Conservation (phyloP, 23 tunicate genomes). For the Ciona savignyi region DNA sequence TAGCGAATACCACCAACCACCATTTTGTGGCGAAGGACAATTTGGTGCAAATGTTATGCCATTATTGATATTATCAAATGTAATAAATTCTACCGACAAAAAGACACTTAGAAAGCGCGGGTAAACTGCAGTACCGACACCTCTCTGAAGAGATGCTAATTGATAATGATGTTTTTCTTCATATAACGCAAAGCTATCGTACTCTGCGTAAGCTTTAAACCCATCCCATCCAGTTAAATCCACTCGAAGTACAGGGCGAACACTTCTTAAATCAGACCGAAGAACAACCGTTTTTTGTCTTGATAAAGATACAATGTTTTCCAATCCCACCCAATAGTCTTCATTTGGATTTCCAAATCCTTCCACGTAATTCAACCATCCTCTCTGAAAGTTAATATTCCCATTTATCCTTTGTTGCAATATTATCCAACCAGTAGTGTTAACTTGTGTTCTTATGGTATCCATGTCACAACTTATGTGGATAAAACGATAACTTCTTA, state of each 20-base stretch:
- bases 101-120: not conserved
- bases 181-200: not conserved
- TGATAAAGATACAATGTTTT: not conserved
- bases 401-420: not conserved
- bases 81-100: not conserved
- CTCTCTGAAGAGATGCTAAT: not conserved
- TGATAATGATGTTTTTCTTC: not conserved
- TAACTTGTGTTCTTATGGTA: not conserved
- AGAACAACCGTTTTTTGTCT: not conserved
- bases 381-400: not conserved
- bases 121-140: not conserved
- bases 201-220: not conserved
- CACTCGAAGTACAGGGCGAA: not conserved
- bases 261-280: not conserved
- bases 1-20: constrained; percentile 1
- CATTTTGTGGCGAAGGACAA: not conserved
- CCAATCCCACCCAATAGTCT: constrained; percentile 2
- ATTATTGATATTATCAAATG: not conserved
- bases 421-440: constrained; percentile 1
- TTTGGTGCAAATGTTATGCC: not conserved
- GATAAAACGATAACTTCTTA: not conserved
- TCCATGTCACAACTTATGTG: constrained; percentile 1
- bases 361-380: constrained; percentile 1
- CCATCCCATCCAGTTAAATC: constrained; percentile 1
- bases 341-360: constrained; percentile 4